Evolutionary conservation across 2,797 vertebrate genomes (phyloP), one percentile per base, ranked within the genome.

Genomic region (Cetoscarus ocellatus): DNA sequence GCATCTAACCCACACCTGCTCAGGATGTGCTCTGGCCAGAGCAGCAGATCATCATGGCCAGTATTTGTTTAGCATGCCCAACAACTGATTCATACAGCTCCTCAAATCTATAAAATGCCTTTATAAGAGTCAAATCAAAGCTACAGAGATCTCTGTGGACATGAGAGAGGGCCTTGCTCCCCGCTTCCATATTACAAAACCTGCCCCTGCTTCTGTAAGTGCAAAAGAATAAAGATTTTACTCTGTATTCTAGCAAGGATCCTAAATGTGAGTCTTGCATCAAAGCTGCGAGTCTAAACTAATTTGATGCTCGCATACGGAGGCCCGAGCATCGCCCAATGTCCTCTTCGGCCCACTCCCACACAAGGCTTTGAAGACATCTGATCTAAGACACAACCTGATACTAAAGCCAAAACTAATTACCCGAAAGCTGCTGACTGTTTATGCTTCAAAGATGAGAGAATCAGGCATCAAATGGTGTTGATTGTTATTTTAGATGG

Each of bases 301-400:
- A 73, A 89, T 85, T 70, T 61, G 58, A 76, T 76, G 71, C 77
- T 71, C 49, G 73, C 13, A 11, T 77, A 77, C 73, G 48, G 49
- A 70, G 54, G 71, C 71, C 80, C 74, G 56, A 67, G 67, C 73
- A 54, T 80, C 70, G 78, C 61, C 63, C 67, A 15, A 57, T 7
- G 6, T 73, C 61, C 70, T 83, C 59, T 67, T 58, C 83, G 83
- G 80, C 84, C 81, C 63, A n/a, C 56, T 9, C 75, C 64, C 83
- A 73, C 73, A 6, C 77, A 78, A 56, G 62, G 82, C 85, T 88
- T 88, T 86, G 82, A 88, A 86, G 85, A 87, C 84, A 91, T 86
- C 34, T 70, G 79, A 92, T 85, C 67, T 82, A 72, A 80, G 85
- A 86, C 88, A 79, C 79, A 87, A 89, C 79, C 86, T 86, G 88